Percentiles rank a stretch among this genome's conserved stretches.
These are phyloP conservation scores for Phalacrocorax brasilianus DNA, from an alignment of 2,113 vertebrate genomes.

Conservation along the genomic window DNA sequence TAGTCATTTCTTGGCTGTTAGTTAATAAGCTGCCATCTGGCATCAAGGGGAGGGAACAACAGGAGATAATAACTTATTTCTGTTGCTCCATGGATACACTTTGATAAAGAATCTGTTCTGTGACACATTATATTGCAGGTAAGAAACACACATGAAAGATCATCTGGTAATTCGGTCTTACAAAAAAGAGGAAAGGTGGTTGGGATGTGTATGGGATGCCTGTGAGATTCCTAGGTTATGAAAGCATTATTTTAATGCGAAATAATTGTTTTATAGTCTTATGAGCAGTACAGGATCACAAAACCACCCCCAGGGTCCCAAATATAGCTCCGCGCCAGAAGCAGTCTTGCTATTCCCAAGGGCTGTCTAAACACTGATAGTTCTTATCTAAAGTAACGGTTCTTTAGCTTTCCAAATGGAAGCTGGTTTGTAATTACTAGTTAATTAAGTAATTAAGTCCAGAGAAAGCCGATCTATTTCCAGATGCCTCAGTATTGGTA, in stretches of 20 bases:
- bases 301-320: neutral
- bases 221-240: neutral
- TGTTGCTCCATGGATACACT: neutral
- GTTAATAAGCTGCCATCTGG: neutral
- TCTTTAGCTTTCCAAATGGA: neutral
- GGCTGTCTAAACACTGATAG: neutral
- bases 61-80: neutral
- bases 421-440: neutral
- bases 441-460: neutral
- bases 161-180: neutral
- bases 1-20: neutral
- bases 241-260: neutral
- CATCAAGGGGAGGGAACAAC: neutral
- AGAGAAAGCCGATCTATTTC: neutral
- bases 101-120: neutral
- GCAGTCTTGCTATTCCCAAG: neutral
- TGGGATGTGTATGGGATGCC: neutral
- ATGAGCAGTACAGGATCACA: neutral
- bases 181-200: neutral
- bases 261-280: neutral
- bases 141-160: fast-evolving
- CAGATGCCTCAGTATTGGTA: neutral
- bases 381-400: neutral
- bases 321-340: neutral
- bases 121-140: neutral